Conservation (phyloP, 1,140 invertebrate genomes). For the Dermatophagoides farinae region DNA sequence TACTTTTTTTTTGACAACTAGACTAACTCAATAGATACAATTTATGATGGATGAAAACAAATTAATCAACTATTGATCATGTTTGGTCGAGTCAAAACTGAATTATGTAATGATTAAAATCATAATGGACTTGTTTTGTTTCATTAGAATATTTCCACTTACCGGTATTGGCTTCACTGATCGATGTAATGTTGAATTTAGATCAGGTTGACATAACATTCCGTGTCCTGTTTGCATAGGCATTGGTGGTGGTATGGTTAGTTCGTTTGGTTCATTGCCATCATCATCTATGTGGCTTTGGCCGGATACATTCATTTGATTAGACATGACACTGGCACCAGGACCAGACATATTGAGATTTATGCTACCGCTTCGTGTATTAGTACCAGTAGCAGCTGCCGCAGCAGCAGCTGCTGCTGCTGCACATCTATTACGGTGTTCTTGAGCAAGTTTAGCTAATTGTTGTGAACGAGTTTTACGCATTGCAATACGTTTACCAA, state of each 20-base stretch:
- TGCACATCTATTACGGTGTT: constrained; percentile 29
- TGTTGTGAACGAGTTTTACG: constrained; percentile 65
- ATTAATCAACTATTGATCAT: background rate
- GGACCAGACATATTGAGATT: background rate
- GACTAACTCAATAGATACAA: no score
- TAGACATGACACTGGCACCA: background rate
- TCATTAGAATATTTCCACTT: background rate
- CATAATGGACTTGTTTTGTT: background rate
- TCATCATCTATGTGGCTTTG: background rate
- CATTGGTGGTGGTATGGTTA: background rate
- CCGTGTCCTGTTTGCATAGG: background rate
- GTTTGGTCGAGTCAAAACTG: background rate
- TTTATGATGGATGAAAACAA: no score
- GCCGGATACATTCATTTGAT: background rate
- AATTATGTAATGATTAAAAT: background rate
- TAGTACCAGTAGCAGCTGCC: constrained; percentile 5
- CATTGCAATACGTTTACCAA: constrained; percentile 87
- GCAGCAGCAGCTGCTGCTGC: constrained; percentile 15
- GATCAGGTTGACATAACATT: background rate
- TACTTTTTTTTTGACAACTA: no score
- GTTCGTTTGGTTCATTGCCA: background rate
- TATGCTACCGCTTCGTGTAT: background rate
- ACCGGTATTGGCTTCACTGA: constrained; percentile 3
- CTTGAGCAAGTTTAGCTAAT: constrained; percentile 67
- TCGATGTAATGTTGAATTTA: background rate